A percentile compares a stretch with the other conserved stretches of the same genome.
Conservation (phyloP, 2,113 vertebrate species). For the Entosphenus tridentatus region DNA sequence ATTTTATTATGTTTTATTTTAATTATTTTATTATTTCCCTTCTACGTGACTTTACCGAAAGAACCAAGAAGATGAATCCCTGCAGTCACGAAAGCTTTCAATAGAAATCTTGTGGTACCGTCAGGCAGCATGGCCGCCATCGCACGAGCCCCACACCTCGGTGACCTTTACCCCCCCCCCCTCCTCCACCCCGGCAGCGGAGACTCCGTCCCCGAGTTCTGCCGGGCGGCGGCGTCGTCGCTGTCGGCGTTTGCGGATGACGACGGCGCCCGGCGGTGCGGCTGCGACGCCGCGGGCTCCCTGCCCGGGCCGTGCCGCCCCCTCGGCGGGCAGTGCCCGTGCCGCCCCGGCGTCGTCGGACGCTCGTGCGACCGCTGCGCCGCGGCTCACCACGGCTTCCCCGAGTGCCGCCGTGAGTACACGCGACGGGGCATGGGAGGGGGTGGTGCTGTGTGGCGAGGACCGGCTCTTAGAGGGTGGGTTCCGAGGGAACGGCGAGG, state of each 20-base stretch:
- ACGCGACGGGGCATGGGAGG: no score
- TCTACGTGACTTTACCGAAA: no score
- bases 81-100: no score
- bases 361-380: conserved; percentile 46
- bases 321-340: conserved; percentile 50
- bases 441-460: no score
- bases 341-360: conserved; percentile 39
- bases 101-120: no score
- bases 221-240: conserved; percentile 38
- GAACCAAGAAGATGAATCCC: no score
- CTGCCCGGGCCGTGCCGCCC: conserved; percentile 25
- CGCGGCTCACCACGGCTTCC: conserved; percentile 58
- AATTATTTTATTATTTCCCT: no score
- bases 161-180: conserved; percentile 10
- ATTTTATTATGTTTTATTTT: no score
- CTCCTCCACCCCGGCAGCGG: conserved; percentile 21
- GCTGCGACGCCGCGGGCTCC: conserved; percentile 36
- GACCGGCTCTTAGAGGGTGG: no score
- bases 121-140: no score
- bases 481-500: no score
- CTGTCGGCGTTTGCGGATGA: conserved; percentile 43
- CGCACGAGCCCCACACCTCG: neutral
- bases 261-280: conserved; percentile 44
- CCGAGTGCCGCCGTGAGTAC: conserved; percentile 52
- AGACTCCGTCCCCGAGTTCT: conserved; percentile 34